Evolutionary conservation across 2,113 vertebrate species (phyloP).

Genomic region (Labeo catla): DNA sequence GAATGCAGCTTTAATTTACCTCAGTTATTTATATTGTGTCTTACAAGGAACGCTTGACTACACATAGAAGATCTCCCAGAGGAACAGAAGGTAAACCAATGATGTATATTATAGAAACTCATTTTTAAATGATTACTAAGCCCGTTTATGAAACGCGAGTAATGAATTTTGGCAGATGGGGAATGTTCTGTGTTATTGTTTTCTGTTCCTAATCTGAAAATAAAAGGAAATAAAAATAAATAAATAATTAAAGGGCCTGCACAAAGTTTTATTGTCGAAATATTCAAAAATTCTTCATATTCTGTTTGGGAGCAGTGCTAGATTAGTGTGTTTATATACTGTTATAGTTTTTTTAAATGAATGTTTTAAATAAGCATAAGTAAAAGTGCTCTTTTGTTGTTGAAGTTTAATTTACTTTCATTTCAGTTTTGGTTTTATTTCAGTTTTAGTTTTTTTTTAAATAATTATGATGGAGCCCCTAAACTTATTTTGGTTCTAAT

Average conservation of each 20-base stretch:
- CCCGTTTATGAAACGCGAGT: neutral
- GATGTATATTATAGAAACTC: no score
- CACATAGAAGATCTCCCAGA: conserved; percentile 65
- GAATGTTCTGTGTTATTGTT: conserved; percentile 1
- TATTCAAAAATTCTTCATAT: no score
- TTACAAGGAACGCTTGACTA: conserved; percentile 76
- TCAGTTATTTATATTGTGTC: neutral
- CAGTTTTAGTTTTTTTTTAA: neutral
- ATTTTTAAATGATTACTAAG: neutral
- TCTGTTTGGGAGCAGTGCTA: no score
- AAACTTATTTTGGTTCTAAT: neutral
- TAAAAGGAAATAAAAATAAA: neutral
- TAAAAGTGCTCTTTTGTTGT: no score
- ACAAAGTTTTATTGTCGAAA: no score
- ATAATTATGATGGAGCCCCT: neutral
- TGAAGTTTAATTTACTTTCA: neutral
- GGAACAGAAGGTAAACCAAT: conserved; percentile 68
- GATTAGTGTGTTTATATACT: no score
- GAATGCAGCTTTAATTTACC: neutral
- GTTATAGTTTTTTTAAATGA: no score
- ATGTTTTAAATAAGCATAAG: no score
- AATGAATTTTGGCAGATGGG: neutral
- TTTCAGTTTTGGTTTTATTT: neutral
- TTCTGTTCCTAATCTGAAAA: neutral
- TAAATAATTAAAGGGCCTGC: neutral